Evolutionary conservation across 2,888 invertebrate species (phyloP), one percentile per base, ranked within the genome.

Genomic region (Eumacrocentrus americanus): DNA sequence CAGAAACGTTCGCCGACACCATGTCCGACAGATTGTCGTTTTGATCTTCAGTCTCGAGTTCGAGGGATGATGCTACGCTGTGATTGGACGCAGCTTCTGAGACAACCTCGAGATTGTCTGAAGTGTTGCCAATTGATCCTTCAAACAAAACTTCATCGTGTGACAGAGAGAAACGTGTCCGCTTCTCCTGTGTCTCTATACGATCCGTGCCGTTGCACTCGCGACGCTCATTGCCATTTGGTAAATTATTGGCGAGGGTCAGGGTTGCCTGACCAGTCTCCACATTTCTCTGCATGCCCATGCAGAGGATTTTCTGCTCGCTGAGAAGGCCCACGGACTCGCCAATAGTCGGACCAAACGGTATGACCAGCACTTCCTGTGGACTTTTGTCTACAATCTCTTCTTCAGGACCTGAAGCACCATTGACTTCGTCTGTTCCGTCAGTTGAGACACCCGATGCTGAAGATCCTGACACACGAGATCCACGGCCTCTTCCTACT

Each of bases 11-110:
- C 0, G 96, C 96, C 0, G 95, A 96, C 61, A 96, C 91, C 95
- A 98, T 96, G 77, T 98, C 98, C 0, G 96, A 96, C 18, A 98
- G 85, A 83, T 97, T 97, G 78, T 96, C 96, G 74, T 91, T 91
- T 82, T 94, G 92, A 76, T 93, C 92, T 75, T 94, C 93, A 2
- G 90, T 90, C 79, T 94, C 93, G 58, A 95, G 83, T 75, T 95
- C 95, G 42, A 95, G 83, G 42, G 92, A 92, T 59, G 95, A 95
- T 3, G 94, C 94, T 54, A 95, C 95, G 68, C 95, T 95, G 82
- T 95, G 95, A 82, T 95, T 95, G 57, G 95, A 95, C 0, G 96
- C 95, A 0, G 95, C 96, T 81, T 97, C 97, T 1, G 95, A 96
- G 22, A 96, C 94, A 0, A 93, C 96, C 81, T 97, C 97, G 68